These are phyloP conservation scores for Drosophila sturtevanti DNA, from an alignment of 1,140 invertebrate species.

Conservation along the genomic window DNA sequence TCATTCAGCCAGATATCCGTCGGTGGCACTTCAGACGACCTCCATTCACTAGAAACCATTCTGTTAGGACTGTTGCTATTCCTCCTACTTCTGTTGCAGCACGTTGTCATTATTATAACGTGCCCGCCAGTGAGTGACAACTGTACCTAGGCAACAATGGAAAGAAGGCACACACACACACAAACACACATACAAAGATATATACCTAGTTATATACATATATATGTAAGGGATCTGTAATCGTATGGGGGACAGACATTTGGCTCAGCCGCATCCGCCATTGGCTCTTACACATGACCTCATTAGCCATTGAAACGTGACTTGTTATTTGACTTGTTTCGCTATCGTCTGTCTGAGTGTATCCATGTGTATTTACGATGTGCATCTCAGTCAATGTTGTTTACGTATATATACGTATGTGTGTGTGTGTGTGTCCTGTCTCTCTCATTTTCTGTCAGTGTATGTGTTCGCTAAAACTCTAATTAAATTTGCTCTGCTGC, in stretches of 20 bases:
- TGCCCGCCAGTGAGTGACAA: conserved; percentile 64
- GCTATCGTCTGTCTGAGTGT: conserved; percentile 54
- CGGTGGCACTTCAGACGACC: conserved; percentile 69
- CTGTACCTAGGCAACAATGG: conserved; percentile 71
- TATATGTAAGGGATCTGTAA: conserved; percentile 1
- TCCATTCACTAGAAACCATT: conserved; percentile 14
- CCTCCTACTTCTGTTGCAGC: conserved; percentile 31
- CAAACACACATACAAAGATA: conserved; percentile 13
- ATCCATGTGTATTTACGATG: conserved; percentile 43
- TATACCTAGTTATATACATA: too few species aligned
- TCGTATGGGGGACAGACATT: conserved; percentile 21
- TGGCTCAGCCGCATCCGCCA: conserved; percentile 52
- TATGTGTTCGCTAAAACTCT: conserved; percentile 65
- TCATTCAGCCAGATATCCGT: conserved; percentile 79
- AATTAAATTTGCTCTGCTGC: conserved; percentile 73
- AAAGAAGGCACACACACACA: conserved; percentile 5
- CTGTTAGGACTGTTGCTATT: conserved; percentile 30
- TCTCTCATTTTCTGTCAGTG: conserved; percentile 3
- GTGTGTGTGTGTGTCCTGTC: conserved; percentile 15
- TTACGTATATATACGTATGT: not conserved
- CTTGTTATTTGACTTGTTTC: conserved; percentile 79
- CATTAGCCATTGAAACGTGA: conserved; percentile 81
- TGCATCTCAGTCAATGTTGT: conserved; percentile 14
- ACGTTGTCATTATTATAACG: conserved; percentile 77
- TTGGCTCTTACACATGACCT: conserved; percentile 79